Evolutionary conservation across 2,888 invertebrate species (phyloP).

Genomic region (Carabus problematicus): DNA sequence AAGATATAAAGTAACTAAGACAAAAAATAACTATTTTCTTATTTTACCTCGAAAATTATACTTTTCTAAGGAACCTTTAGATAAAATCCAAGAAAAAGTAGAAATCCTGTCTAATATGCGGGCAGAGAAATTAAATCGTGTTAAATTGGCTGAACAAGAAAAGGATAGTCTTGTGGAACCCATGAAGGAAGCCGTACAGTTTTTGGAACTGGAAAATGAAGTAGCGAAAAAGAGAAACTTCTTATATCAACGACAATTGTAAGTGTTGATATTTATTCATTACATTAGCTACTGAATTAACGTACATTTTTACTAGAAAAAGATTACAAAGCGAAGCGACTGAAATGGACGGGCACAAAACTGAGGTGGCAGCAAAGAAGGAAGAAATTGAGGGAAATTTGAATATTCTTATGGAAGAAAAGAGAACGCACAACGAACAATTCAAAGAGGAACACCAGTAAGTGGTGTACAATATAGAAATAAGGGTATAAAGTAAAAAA

Average conservation of each 20-base stretch:
- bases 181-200: slow-evolving; percentile 79
- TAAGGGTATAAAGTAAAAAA: too few relatives aligned
- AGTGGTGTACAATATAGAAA: slow-evolving; percentile 60
- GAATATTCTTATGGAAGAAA: slow-evolving; percentile 59
- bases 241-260: slow-evolving; percentile 75
- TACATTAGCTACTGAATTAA: too few relatives aligned
- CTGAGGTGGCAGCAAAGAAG: slow-evolving; percentile 67
- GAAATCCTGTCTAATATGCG: slow-evolving; percentile 76
- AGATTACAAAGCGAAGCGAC: slow-evolving; percentile 66
- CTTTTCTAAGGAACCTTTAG: slow-evolving; percentile 74
- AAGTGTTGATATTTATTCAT: slow-evolving; percentile 51
- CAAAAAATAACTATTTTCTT: background rate
- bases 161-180: slow-evolving; percentile 79
- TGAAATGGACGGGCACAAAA: slow-evolving; percentile 62
- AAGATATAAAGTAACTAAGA: slow-evolving; percentile 70
- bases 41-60: background rate
- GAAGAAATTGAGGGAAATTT: slow-evolving; percentile 68
- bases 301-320: slow-evolving; percentile 57
- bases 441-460: slow-evolving; percentile 56
- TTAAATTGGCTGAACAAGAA: slow-evolving; percentile 83
- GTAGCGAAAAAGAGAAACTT: slow-evolving; percentile 73
- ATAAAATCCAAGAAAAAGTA: slow-evolving; percentile 74
- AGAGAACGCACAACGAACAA: slow-evolving; percentile 58
- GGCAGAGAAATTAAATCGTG: slow-evolving; percentile 82
- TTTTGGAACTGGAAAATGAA: slow-evolving; percentile 81